These are phyloP conservation scores for Artemisiospiza belli DNA, from an alignment of 2,113 vertebrate genomes.

Conservation along the genomic window DNA sequence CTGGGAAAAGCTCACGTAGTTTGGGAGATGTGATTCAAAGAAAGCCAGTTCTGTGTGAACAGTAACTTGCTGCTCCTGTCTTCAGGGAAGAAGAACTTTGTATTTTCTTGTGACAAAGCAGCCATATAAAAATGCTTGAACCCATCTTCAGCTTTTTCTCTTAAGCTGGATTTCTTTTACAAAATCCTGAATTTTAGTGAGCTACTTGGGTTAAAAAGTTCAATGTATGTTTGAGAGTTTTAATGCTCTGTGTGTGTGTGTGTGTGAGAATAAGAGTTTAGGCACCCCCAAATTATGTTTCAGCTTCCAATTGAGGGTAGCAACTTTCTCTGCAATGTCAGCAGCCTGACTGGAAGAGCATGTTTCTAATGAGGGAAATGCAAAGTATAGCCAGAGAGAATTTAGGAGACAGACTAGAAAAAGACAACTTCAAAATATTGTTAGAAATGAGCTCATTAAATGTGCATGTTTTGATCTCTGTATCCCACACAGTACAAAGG, in stretches of 20 bases:
- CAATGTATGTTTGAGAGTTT: neutral
- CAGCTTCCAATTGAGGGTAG: neutral
- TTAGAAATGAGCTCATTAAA: constrained; percentile 48
- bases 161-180: neutral
- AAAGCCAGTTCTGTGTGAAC: neutral
- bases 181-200: neutral
- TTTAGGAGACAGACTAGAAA: constrained; percentile 20
- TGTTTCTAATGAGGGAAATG: constrained; percentile 43
- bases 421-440: constrained; percentile 35
- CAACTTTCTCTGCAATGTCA: constrained; percentile 9
- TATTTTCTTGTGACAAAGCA: neutral
- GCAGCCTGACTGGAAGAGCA: constrained; percentile 10
- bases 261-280: neutral
- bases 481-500: constrained; percentile 41
- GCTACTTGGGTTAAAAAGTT: neutral
- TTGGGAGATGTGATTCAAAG: neutral
- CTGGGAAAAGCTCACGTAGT: neutral
- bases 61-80: neutral
- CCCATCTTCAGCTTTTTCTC: neutral
- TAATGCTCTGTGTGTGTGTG: neutral
- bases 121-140: neutral
- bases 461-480: constrained; percentile 52
- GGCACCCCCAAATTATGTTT: neutral
- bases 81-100: neutral
- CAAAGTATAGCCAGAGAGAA: constrained; percentile 44